A percentile compares a stretch with the other conserved stretches of the same genome.
phyloP scores from a whole-genome alignment of 1,140 invertebrate species.

The Drosophila cardini region DNA sequence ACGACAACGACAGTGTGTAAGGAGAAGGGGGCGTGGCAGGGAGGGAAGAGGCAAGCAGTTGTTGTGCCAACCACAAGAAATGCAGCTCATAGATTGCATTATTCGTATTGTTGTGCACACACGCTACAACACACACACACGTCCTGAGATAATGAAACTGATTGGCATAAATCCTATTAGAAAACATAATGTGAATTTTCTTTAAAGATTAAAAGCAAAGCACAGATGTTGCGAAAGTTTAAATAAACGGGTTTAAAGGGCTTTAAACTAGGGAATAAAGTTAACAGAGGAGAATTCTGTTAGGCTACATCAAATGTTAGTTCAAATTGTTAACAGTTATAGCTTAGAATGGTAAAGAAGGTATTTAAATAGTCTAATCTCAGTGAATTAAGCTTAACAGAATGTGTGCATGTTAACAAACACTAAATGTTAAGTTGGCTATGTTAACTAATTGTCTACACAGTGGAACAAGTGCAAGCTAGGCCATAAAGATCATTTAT shows the following conservation, averaged over 20 bases:
- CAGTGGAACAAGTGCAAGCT: no score
- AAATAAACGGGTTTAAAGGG: neutral
- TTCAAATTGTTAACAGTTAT: no score
- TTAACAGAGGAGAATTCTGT: no score
- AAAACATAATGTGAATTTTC: constrained; percentile 24
- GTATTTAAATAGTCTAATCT: no score
- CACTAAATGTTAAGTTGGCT: neutral
- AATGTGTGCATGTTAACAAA: neutral
- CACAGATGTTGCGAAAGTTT: neutral
- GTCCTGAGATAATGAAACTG: constrained; percentile 32
- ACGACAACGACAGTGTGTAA: constrained; percentile 2
- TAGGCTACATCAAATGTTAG: no score
- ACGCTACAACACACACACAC: constrained; percentile 7
- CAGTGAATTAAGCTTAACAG: neutral
- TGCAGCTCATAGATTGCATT: constrained; percentile 56
- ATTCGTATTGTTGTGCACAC: constrained; percentile 44
- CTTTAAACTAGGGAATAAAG: no score
- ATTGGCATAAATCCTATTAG: constrained; percentile 46
- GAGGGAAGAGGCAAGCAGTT: constrained; percentile 1
- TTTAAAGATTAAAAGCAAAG: constrained; percentile 26
- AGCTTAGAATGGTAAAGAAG: no score
- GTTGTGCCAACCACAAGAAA: constrained; percentile 29
- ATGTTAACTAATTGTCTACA: no score
- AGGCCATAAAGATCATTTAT: no score
- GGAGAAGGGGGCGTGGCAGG: neutral